Base-by-base conservation (phyloP, 2,888 invertebrate species). In the Zhuqinia jingwanae region DNA sequence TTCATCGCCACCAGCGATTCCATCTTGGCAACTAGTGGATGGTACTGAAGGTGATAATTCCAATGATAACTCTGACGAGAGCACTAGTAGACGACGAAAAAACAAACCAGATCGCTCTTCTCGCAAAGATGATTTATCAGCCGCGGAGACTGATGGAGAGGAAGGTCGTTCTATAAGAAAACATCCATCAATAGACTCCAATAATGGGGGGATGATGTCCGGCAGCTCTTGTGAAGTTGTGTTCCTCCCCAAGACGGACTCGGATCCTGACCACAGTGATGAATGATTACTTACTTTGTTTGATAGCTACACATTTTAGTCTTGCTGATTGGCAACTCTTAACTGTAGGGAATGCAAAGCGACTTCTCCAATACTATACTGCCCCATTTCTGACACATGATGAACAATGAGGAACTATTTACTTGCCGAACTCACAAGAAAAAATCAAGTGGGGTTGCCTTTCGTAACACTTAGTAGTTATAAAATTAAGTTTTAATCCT, bases 181-280 rank as follows among this genome's bases (percentile, higher is more conserved):
- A 68, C 89, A 89, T 78, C 89, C 90, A 17, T 88, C 88, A 20
- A 76, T 89, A 17, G 89, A 89, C 60, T 90, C 90, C 6, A 90
- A 90, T 53, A 90, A 88, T 85, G 90, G 89, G 13, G 90, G 89
- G 17, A 88, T 90, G 47, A 81, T 85, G 78, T 90, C 90, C 10
- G 90, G 90, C 10, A 90, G 90, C 63, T 90, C 90, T n/a, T 90
- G 90, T 87, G 90, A 90, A 88, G 90, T 90, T 88, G 90, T 90
- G 3, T 90, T 89, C 65, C 78, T 90, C 2, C 89, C 89, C 8
- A 90, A 90, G 79, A 89, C 89, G 68, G 89, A 90, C 56, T 89
- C 89, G 10, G 90, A 90, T 73, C 89, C 89, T 11, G 90, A 90
- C 76, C 90, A 89, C 47, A 90, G 90, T 85, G 90, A 90, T 83